These are phyloP conservation scores for Verasper variegatus DNA, from an alignment of 2,113 vertebrate species.

Conservation along the genomic window DNA sequence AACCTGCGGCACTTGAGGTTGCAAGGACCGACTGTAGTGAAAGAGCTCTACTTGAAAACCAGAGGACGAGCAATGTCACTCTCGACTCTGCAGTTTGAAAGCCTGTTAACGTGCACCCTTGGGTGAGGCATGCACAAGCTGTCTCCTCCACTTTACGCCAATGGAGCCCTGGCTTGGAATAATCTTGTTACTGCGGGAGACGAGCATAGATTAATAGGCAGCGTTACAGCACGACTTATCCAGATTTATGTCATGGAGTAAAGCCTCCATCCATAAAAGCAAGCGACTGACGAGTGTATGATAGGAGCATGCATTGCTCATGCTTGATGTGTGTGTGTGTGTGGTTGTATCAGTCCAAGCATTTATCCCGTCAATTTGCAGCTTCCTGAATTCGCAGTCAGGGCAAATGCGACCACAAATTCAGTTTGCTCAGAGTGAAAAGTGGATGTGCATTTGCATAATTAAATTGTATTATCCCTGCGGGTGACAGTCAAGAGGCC, in stretches of 20 bases:
- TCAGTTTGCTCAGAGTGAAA: constrained; percentile 26
- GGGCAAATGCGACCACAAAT: constrained; percentile 14
- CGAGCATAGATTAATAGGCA: constrained; percentile 66
- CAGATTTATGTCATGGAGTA: constrained; percentile 67
- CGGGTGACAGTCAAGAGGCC: constrained; percentile 15
- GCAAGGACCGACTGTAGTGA: constrained; percentile 22
- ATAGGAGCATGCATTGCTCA: constrained; percentile 19
- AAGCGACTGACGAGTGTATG: constrained; percentile 22
- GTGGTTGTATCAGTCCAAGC: background rate
- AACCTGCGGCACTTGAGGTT: constrained; percentile 1
- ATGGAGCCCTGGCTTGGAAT: constrained; percentile 63
- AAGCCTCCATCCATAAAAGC: constrained; percentile 55
- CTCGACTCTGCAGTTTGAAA: constrained; percentile 62
- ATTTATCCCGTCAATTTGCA: constrained; percentile 43
- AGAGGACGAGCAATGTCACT: constrained; percentile 74
- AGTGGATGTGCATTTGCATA: constrained; percentile 31
- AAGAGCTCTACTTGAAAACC: constrained; percentile 41
- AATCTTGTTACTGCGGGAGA: constrained; percentile 71
- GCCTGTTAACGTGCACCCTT: constrained; percentile 74
- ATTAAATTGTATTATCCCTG: constrained; percentile 36
- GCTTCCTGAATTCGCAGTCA: constrained; percentile 18
- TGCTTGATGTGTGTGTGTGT: constrained; percentile 17
- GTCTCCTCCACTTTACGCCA: constrained; percentile 62
- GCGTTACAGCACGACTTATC: constrained; percentile 57
- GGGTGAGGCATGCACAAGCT: constrained; percentile 62